Conservation (phyloP, 2,888 invertebrate species). For the Portevinia maculata region DNA sequence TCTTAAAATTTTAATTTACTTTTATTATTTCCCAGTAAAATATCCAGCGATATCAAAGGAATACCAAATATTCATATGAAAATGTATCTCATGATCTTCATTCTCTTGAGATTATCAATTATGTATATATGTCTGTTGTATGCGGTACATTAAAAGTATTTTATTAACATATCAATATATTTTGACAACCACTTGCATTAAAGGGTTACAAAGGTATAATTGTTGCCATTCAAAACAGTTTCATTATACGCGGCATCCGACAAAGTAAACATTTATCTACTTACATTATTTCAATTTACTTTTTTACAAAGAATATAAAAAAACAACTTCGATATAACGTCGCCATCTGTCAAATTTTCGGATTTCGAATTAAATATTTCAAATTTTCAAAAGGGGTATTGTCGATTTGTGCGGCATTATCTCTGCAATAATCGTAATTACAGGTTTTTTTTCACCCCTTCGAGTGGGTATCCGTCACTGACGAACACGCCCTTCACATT, state of each 20-base stretch:
- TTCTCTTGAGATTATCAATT: neutral
- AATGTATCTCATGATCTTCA: neutral
- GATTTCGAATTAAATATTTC: slow-evolving; percentile 70
- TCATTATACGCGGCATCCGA: slow-evolving; percentile 27
- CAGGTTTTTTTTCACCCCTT: slow-evolving; percentile 70
- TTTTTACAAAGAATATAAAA: slow-evolving; percentile 56
- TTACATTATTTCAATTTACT: slow-evolving; percentile 46
- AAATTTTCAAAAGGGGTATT: slow-evolving; percentile 59
- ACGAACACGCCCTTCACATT: slow-evolving; percentile 28
- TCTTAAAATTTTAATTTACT: too few species aligned
- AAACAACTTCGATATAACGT: slow-evolving; percentile 76
- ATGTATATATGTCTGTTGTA: neutral
- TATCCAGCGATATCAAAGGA: too few species aligned
- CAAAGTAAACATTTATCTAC: slow-evolving; percentile 40
- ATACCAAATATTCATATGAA: neutral
- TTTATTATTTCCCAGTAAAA: too few species aligned
- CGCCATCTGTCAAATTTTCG: slow-evolving; percentile 82
- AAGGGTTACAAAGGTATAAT: slow-evolving; percentile 19
- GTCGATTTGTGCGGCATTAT: slow-evolving; percentile 60
- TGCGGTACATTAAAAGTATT: neutral
- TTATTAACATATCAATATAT: slow-evolving; percentile 59
- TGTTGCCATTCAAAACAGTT: slow-evolving; percentile 8
- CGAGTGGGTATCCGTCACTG: slow-evolving; percentile 48
- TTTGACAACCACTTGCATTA: slow-evolving; percentile 48
- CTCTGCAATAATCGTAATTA: slow-evolving; percentile 69